phyloP scores from a whole-genome alignment of 2,888 invertebrate species.

The Cantharis rustica region DNA sequence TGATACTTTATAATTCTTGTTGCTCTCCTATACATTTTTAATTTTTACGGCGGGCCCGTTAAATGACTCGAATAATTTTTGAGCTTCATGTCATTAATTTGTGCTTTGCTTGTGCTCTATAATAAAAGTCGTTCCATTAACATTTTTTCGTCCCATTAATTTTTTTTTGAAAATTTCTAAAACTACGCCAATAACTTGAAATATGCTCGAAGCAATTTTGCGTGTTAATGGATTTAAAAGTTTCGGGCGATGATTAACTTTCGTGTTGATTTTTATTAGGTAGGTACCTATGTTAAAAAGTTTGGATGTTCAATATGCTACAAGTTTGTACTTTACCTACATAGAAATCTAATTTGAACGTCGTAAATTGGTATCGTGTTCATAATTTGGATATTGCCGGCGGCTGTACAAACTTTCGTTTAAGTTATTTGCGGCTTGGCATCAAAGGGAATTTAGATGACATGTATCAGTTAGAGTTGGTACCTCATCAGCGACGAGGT shows the following conservation, averaged over 20 bases:
- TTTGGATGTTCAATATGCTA: not conserved
- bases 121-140: conserved; percentile 43
- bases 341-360: conserved; percentile 29
- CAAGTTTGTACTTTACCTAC: conserved; percentile 2
- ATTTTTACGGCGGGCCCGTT: conserved; percentile 33
- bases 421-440: conserved; percentile 41
- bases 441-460: conserved; percentile 44
- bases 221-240: not conserved
- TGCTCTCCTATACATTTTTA: conserved; percentile 34
- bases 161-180: conserved; percentile 34
- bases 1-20: conserved; percentile 1
- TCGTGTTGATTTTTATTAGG: not conserved
- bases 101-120: conserved; percentile 33
- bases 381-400: conserved; percentile 40
- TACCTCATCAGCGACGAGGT: conserved; percentile 39
- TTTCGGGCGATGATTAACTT: not conserved
- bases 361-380: conserved; percentile 42
- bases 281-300: not conserved
- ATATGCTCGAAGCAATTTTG: not conserved
- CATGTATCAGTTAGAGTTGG: conserved; percentile 42
- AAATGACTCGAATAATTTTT: conserved; percentile 40
- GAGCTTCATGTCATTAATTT: conserved; percentile 44
- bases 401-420: conserved; percentile 39
- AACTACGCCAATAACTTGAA: not conserved
- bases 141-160: conserved; percentile 51